Evolutionary conservation across 1,140 invertebrate species (phyloP), one percentile per base, ranked within the genome.

Genomic region (Drosophila repletoides): DNA sequence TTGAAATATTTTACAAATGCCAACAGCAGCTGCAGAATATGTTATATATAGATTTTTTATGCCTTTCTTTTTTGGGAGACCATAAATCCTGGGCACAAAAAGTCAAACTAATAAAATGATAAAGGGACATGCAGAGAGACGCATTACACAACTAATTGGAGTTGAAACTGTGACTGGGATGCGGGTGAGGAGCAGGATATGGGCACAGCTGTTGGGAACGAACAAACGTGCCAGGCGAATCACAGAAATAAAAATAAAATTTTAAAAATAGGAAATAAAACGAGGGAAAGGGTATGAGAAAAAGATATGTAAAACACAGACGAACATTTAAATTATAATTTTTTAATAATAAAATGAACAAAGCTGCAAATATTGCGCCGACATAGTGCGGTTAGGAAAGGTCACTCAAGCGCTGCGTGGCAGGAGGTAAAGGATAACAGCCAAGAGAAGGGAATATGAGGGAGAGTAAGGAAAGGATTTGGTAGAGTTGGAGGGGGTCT

Each of bases 241-340:
- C 10, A 38, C 34, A 68, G 0, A 41, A 49, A 63, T 46, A 45
- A 51, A 31, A 43, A 51, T 17, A 24, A 48, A 33, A 45, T 56
- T 10, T 21, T 1, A 41, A 43, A 28, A 22, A 17, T 10, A 55
- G 33, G 12, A 15, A 21, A 45, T 15, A 52, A 38, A 36, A 33
- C 36, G n/a, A n/a, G n/a, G n/a, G n/a, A n/a, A 31, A 21, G 1
- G 9, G 28, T 4, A 12, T 19, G 7, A 3, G 6, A 9, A 21
- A 41, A 38, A 38, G 61, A 69, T 72, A 61, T 68, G 61, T 56
- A 52, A 56, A 49, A 51, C 40, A 40, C 70, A 63, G 70, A 71
- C 66, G 45, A 58, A 61, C 67, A 79, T 84, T 53, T 63, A 84
- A 84, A 83, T 83, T 84, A 84, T 83, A 77, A 83, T 84, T 84